A percentile compares a stretch with the other conserved stretches of the same genome.
phyloP scores from a whole-genome alignment of 37 sponge, comb jelly and placozoan genomes.

The Cliona cf. orientalis region DNA sequence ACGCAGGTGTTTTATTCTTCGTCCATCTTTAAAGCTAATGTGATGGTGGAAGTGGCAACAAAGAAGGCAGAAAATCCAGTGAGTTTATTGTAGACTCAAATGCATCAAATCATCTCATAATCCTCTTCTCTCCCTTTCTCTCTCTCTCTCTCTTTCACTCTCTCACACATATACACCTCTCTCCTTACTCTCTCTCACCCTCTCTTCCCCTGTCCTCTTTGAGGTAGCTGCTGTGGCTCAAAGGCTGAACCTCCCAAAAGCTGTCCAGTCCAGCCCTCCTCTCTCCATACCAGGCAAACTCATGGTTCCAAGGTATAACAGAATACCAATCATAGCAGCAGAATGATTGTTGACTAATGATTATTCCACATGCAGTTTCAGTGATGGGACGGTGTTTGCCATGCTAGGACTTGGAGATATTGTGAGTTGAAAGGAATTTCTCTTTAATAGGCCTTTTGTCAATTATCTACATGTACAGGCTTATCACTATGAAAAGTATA shows the following conservation, averaged over 20 bases:
- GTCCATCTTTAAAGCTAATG: conserved; percentile 69
- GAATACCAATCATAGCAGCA: neutral
- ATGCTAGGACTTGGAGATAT: conserved; percentile 83
- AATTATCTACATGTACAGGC: neutral
- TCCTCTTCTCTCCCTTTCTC: too few relatives aligned
- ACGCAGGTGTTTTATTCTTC: conserved; percentile 74
- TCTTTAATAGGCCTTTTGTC: neutral
- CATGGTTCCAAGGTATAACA: conserved; percentile 68
- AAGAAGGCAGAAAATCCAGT: conserved; percentile 78
- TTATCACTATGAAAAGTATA: neutral
- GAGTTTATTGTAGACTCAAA: neutral
- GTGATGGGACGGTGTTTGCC: conserved; percentile 37
- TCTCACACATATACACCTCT: neutral
- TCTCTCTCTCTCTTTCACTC: neutral
- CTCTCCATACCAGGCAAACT: conserved; percentile 82
- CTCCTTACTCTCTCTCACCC: conserved; percentile 2
- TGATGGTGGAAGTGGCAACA: conserved; percentile 81
- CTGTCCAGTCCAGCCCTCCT: conserved; percentile 51
- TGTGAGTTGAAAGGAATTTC: conserved; percentile 31
- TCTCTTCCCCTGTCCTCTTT: neutral
- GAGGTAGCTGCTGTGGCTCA: conserved; percentile 68
- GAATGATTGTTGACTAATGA: neutral
- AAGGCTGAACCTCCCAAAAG: conserved; percentile 51
- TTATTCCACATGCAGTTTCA: conserved; percentile 35
- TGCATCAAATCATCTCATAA: too few relatives aligned